Percentiles rank a stretch among this genome's conserved stretches.
These are phyloP conservation scores for Taurulus bubalis DNA, from an alignment of 2,113 vertebrate species.

Conservation along the genomic window DNA sequence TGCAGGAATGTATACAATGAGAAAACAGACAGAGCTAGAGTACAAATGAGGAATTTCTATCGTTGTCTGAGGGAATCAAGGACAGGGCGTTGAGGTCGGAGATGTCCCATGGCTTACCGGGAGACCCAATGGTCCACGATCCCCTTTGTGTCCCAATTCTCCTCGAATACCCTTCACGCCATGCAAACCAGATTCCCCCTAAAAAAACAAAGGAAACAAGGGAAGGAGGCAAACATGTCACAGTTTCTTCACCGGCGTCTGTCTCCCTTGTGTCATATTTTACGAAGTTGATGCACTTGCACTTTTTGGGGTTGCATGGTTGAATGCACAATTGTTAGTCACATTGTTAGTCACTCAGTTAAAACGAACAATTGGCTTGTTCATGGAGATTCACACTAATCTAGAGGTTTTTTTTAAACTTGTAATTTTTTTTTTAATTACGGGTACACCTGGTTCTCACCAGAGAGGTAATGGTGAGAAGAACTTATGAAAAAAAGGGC, in stretches of 20 bases:
- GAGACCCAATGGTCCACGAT: conserved; percentile 98
- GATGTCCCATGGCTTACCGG: conserved; percentile 89
- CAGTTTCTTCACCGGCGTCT: not conserved
- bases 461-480: not conserved
- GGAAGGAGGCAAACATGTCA: not conserved
- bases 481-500: not conserved
- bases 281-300: not conserved
- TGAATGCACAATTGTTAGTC: not conserved
- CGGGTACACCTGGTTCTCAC: not conserved
- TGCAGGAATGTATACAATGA: conserved; percentile 1
- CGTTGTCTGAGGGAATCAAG: conserved; percentile 4
- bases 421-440: no score
- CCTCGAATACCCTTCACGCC: conserved; percentile 96
- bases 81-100: conserved; percentile 20
- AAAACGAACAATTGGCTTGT: not conserved
- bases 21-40: conserved; percentile 15
- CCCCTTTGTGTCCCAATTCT: conserved; percentile 97
- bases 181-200: conserved; percentile 98
- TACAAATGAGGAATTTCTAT: not conserved
- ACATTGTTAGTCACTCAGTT: not conserved
- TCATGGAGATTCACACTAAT: not conserved
- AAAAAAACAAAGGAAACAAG: conserved; percentile 77
- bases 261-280: not conserved
- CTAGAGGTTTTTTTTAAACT: no score
- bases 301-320: not conserved